These are phyloP conservation scores for Drosophila aff. DNA, from an alignment of 1,140 invertebrate species.

Conservation along the genomic window DNA sequence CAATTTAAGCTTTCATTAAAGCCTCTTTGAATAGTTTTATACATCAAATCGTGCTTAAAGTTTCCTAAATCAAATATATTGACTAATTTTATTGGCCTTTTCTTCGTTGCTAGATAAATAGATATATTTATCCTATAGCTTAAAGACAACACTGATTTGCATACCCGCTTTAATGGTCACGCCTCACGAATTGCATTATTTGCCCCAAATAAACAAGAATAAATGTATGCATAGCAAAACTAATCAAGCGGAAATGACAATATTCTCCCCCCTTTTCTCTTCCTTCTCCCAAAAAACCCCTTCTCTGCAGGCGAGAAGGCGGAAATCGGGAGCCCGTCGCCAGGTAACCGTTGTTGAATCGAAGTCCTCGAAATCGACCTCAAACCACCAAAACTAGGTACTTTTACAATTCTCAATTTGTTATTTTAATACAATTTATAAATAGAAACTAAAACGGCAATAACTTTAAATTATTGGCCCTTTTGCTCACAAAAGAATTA, in stretches of 20 bases:
- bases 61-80: background rate
- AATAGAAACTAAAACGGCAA: conserved; percentile 65
- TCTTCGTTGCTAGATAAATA: background rate
- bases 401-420: conserved; percentile 63
- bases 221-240: conserved; percentile 48
- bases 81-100: background rate
- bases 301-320: conserved; percentile 26
- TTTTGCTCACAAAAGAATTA: conserved; percentile 57
- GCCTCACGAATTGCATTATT: conserved; percentile 56
- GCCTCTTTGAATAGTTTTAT: background rate
- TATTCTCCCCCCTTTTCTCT: background rate
- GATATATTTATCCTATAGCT: background rate
- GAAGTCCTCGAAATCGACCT: conserved; percentile 34
- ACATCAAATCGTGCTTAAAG: background rate
- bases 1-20: background rate
- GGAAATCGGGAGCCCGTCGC: conserved; percentile 15
- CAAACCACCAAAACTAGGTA: conserved; percentile 17
- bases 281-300: background rate
- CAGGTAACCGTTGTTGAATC: conserved; percentile 78
- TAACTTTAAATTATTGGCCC: conserved; percentile 53
- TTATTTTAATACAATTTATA: conserved; percentile 50
- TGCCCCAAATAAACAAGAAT: conserved; percentile 72
- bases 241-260: conserved; percentile 58
- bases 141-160: conserved; percentile 26
- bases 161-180: conserved; percentile 40